Conservation (phyloP, 2,113 vertebrate genomes). For the Phylloscopus whistleri region DNA sequence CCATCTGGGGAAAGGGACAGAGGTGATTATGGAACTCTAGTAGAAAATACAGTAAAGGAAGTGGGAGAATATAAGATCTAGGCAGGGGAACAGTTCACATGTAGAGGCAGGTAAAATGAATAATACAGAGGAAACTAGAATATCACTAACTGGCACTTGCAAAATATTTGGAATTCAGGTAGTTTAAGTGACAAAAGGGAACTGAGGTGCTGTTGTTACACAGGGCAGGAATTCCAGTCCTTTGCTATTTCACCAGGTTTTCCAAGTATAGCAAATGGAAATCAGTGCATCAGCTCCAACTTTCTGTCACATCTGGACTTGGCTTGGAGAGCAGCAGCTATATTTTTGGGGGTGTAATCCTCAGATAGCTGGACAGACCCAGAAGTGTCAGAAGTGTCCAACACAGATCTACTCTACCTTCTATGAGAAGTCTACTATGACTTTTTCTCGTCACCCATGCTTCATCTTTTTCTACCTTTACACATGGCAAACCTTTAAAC, state of each 20-base stretch:
- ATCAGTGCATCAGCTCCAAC: background rate
- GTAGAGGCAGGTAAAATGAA: background rate
- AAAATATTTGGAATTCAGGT: background rate
- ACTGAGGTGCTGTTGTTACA: background rate
- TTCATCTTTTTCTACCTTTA: background rate
- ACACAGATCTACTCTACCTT: background rate
- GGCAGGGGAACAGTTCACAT: background rate
- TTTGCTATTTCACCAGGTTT: background rate
- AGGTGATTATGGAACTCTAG: background rate
- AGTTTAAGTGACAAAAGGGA: background rate
- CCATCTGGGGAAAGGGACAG: background rate
- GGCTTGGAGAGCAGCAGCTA: background rate
- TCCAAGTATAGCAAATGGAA: background rate
- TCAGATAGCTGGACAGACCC: background rate
- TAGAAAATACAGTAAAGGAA: background rate
- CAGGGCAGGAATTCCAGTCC: background rate
- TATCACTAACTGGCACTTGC: background rate
- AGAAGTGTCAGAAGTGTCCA: background rate
- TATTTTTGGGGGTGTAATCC: background rate
- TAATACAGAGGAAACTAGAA: background rate
- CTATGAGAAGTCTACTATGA: background rate
- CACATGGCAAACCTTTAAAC: background rate
- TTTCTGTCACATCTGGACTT: background rate
- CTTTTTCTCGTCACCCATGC: background rate
- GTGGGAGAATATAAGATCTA: background rate